Evolutionary conservation across 1,140 invertebrate species (phyloP), one percentile per base, ranked within the genome.

Genomic region (Ladona fulva): DNA sequence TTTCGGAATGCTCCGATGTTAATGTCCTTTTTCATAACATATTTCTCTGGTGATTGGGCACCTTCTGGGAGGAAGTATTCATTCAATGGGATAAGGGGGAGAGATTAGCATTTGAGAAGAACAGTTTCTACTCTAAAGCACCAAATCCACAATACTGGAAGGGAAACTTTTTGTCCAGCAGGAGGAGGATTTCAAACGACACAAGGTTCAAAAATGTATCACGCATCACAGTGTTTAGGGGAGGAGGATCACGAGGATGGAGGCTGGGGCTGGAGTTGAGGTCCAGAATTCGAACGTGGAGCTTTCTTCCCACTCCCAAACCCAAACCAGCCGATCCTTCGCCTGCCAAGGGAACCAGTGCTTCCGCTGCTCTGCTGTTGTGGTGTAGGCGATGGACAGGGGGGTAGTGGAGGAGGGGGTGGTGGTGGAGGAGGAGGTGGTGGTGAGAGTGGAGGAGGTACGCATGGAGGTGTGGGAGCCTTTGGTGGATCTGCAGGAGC

Each of bases 111-210:
- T 16, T 66, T 22, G n/a, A 66, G 52, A 66, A 66, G 16, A 66
- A 37, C 29, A 37, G 29, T 66, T 22, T 66, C 52, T 66, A 66
- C n/a, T 16, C 52, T 66, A 66, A 66, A 66, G 52, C 52, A 66
- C 52, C 52, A 66, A 66, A 66, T 66, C 52, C 52, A 66, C 52
- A 66, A 66, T 66, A 66, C 52, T 66, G 52, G 52, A 66, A 66
- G n/a, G 52, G 14, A 22, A 66, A 66, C n/a, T 66, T 66, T 66
- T 12, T 6, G 16, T 22, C 52, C 14, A 16, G 52, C 16, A 6
- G 52, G 52, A 66, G 52, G 52, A 22, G 52, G 52, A 22, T 19
- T 19, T 66, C 5, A 66, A 16, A 66, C 14, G 12, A 22, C n/a
- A 19, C 52, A 12, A 22, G 12, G 52, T 3, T 19, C 52, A 66